Evolutionary conservation across 2,888 invertebrate genomes (phyloP), one percentile per base, ranked within the genome.

Genomic region (Ornithoptera priamus): DNA sequence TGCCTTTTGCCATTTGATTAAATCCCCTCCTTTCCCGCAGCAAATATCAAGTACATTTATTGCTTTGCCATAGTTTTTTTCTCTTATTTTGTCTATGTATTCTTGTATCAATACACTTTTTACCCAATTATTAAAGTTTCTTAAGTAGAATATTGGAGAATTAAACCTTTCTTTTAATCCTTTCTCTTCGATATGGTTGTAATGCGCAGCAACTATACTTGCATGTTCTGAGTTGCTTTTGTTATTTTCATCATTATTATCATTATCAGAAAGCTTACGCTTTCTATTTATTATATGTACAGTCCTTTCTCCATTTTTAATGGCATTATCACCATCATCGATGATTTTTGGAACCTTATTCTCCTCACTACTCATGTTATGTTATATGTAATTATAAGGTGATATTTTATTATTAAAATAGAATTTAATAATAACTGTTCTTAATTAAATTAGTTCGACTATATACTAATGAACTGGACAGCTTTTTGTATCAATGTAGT

Each of bases 121-220:
- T 18, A 99, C 95, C 99, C 99, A 99, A 87, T 99, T 99, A 87
- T 99, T 99, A 84, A 99, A 99, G 89, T 99, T 99, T 75, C 99
- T 94, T 93, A 99, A 94, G 84, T 97, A 96, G 79, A 97, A 96
- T 77, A 99, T 99, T 39, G 97, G 95, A 39, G 99, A 99, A 80
- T 97, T 95, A 75, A 95, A 95, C 63, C 99, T 94, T 77, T 96
- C 96, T 63, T 93, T 94, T 57, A 97, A 86, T 0, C 98, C 98
- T 78, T 95, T 95, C 76, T 98, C 97, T 85, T 96, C 95, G 15
- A 99, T 88, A 67, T 95, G 94, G 88, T 99, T 99, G 85, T 99
- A 99, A 89, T 99, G 99, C 5, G 96, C 94, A 1, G 99, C 99
- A 0, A 99, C 98, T 17, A 96, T 89, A 73, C 88, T 87, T 39